These are phyloP conservation scores for Otolemur garnettii DNA, from an alignment of 2,113 vertebrate genomes.

Conservation along the genomic window DNA sequence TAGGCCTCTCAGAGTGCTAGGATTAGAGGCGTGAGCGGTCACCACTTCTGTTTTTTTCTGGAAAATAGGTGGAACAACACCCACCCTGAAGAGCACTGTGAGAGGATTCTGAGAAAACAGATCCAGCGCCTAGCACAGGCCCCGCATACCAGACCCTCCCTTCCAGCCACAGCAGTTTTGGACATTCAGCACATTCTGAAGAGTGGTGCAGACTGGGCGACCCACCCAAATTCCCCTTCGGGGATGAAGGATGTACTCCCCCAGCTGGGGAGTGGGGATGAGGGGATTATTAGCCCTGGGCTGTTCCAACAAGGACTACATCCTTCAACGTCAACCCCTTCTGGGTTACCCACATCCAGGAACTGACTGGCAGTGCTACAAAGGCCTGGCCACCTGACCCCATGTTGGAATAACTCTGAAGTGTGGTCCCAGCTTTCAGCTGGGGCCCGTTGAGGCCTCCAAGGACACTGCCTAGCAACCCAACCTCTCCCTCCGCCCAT, in stretches of 20 bases:
- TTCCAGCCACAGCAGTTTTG: too few species aligned
- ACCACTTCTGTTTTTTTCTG: not conserved
- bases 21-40: too few species aligned
- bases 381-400: not conserved
- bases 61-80: not conserved
- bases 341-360: not conserved
- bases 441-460: not conserved
- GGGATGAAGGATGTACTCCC: not conserved
- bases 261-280: not conserved
- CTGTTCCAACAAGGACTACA: not conserved
- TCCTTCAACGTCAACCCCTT: not conserved
- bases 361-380: not conserved
- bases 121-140: not conserved
- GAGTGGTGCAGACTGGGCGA: not conserved
- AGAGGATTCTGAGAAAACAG: not conserved
- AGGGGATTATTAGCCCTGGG: accelerated
- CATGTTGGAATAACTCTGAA: not conserved
- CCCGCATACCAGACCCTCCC: not conserved
- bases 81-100: not conserved
- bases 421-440: not conserved
- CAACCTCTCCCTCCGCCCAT: not conserved
- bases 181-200: too few species aligned
- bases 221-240: not conserved
- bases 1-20: too few species aligned
- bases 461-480: too few species aligned